Percentiles rank a stretch among this genome's conserved stretches.
phyloP scores from a whole-genome alignment of 1,140 invertebrate species.

The Tetragonula clypearis region DNA sequence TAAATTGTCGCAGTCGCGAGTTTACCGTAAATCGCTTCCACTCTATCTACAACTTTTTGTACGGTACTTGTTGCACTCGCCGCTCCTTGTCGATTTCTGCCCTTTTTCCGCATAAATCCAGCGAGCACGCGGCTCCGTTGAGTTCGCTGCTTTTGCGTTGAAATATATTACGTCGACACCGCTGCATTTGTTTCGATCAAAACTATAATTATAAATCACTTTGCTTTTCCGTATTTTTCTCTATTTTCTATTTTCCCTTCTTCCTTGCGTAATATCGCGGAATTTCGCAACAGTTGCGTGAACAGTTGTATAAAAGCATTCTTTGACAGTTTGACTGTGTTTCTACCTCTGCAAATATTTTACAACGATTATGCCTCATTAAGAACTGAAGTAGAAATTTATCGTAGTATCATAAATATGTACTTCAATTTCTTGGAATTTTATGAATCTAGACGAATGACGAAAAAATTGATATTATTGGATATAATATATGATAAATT shows the following conservation, averaged over 20 bases:
- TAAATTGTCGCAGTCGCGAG: slow-evolving; percentile 33
- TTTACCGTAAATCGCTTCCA: slow-evolving; percentile 38
- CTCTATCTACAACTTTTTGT: slow-evolving; percentile 8
- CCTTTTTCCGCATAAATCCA: slow-evolving; percentile 2
- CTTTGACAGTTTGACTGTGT: not conserved
- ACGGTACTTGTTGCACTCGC: slow-evolving; percentile 1
- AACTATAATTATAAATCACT: slow-evolving; percentile 19
- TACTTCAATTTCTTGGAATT: too few relatives aligned
- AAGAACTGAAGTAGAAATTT: too few relatives aligned
- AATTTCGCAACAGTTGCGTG: not conserved
- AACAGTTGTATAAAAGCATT: not conserved
- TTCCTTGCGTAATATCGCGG: too few relatives aligned
- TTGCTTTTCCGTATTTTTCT: not conserved
- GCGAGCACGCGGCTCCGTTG: not conserved
- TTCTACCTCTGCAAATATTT: too few relatives aligned
- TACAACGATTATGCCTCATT: too few relatives aligned
- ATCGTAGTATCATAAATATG: too few relatives aligned
- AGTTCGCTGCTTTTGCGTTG: not conserved
- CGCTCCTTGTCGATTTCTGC: not conserved
- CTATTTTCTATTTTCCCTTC: too few relatives aligned
- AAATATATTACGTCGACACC: slow-evolving; percentile 5
- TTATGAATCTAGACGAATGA: too few relatives aligned
- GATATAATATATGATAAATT: too few relatives aligned
- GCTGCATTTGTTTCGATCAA: not conserved
- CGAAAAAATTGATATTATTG: too few relatives aligned